Evolutionary conservation across 1,140 invertebrate species (phyloP).

Genomic region (Panagrolaimus sp.): DNA sequence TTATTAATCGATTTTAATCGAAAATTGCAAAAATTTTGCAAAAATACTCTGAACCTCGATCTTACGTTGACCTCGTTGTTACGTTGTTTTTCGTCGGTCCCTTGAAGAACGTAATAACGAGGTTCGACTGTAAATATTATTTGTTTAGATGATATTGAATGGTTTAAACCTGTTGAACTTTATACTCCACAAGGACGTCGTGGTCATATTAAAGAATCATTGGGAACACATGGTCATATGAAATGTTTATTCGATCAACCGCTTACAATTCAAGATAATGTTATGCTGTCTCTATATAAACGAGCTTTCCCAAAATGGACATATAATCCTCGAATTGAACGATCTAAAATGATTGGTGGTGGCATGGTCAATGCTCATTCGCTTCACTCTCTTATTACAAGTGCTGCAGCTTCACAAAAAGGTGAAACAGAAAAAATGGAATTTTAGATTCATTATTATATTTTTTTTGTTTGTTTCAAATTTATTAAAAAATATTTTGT

Average conservation of each 20-base stretch:
- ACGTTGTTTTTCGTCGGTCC: too few relatives aligned
- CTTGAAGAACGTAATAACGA: too few relatives aligned
- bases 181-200: conserved; percentile 82
- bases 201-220: conserved; percentile 89
- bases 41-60: too few relatives aligned
- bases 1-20: too few relatives aligned
- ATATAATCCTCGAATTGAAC: conserved; percentile 41
- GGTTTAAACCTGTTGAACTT: conserved; percentile 91
- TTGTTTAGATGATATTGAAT: conserved; percentile 80
- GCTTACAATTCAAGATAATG: conserved; percentile 82
- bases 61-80: too few relatives aligned
- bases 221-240: conserved; percentile 99
- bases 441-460: neutral
- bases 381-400: too few relatives aligned
- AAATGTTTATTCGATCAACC: conserved; percentile 92
- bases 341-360: conserved; percentile 5
- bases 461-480: neutral
- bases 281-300: conserved; percentile 75
- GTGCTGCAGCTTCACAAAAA: neutral
- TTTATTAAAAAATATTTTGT: neutral
- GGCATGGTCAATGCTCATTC: conserved; percentile 4
- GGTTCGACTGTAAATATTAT: too few relatives aligned
- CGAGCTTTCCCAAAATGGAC: conserved; percentile 93
- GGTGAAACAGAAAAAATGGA: neutral
- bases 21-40: too few relatives aligned